Evolutionary conservation across 2,888 invertebrate species (phyloP), one percentile per base, ranked within the genome.

Genomic region (Leptura quadrifasciata): DNA sequence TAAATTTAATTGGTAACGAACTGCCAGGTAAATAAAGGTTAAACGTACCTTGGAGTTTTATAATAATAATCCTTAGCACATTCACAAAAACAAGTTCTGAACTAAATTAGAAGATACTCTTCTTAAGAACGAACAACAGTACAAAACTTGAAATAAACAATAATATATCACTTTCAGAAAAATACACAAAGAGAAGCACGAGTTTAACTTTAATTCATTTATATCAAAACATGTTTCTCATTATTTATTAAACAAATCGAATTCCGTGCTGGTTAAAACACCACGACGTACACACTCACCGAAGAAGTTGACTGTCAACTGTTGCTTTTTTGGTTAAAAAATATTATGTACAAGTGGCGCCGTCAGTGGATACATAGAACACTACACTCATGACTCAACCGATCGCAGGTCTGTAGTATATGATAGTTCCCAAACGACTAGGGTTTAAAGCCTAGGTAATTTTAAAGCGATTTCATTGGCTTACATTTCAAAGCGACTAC

Each of bases 241-340:
- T 63, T 35, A 57, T 57, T 64, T 72, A 20, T 27, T 57, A 55
- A 65, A 55, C 57, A 27, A 55, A 31, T 35, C 65, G 64, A 15
- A 64, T 58, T 65, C 60, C 39, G 61, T 60, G 17, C 63, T 55
- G 57, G 10, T 27, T 52, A 68, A 67, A 58, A 74, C 54, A 76
- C 58, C 61, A 67, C 70, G 24, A 67, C 72, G 65, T 57, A 78
- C 75, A 75, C 76, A 75, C 55, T 68, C 75, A 72, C 75, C 72
- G 61, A 70, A 75, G 74, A 78, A 79, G 82, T 81, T 76, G 80
- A 82, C 82, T 83, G 84, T 85, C 85, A 87, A 87, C 86, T 87
- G 86, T 87, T 87, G 86, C 86, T 78, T 85, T 71, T 84, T 80
- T 83, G 80, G 74, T 80, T 78, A 72, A 75, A 80, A 80, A 81